These are phyloP conservation scores for Anneissia japonica DNA, from an alignment of 35 echinoderm and acorn worm genomes.

Conservation along the genomic window DNA sequence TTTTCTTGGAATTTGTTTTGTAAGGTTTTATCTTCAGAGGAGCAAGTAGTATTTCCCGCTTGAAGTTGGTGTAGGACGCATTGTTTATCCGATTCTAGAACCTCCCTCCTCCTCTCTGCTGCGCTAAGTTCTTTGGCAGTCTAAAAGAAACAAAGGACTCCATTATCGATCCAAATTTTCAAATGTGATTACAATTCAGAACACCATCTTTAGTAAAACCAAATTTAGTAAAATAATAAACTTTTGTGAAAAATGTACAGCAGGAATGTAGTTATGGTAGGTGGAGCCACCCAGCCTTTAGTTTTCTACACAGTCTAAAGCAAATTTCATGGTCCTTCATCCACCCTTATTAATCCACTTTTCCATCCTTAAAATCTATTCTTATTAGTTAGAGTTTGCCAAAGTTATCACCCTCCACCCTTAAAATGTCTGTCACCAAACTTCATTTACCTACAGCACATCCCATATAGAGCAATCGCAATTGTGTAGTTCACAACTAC, in stretches of 20 bases:
- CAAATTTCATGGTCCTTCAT: too few species aligned
- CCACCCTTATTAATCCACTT: too few species aligned
- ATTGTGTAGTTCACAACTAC: too few species aligned
- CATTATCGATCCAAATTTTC: not conserved
- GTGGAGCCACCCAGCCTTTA: not conserved
- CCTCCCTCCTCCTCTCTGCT: slow-evolving; percentile 15
- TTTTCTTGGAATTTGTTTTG: not conserved
- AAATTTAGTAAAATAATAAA: not conserved
- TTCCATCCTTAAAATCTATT: too few species aligned
- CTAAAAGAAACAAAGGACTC: slow-evolving; percentile 22
- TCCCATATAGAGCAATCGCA: too few species aligned
- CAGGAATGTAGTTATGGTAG: not conserved
- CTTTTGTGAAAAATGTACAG: not conserved
- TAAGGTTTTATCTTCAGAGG: not conserved
- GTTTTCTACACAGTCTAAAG: not conserved
- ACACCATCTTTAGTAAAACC: not conserved
- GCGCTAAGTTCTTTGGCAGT: slow-evolving; percentile 37
- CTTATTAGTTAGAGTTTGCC: too few species aligned
- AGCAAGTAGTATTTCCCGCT: not conserved
- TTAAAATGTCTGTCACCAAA: too few species aligned
- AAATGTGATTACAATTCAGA: not conserved
- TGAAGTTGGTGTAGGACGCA: slow-evolving; percentile 33
- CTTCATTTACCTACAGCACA: too few species aligned
- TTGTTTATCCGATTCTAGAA: slow-evolving; percentile 41
- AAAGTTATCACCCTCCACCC: too few species aligned